Percentiles rank a stretch among this genome's conserved stretches.
Conservation (phyloP, 92 coral and sea anemone species). For the Zoanthus sansibaricus region DNA sequence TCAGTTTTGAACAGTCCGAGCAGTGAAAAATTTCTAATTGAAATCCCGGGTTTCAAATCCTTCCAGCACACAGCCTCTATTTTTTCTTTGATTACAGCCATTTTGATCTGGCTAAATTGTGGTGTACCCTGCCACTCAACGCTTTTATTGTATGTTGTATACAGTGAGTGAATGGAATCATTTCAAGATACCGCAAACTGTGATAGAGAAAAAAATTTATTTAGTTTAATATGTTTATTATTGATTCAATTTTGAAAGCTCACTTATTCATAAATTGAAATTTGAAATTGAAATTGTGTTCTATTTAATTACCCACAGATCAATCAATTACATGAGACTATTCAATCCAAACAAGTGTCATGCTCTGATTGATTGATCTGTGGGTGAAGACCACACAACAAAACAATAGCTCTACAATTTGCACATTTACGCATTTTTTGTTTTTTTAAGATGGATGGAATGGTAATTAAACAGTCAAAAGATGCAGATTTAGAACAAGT, state of each 20-base stretch:
- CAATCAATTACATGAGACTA: slow-evolving; percentile 23
- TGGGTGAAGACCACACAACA: slow-evolving; percentile 21
- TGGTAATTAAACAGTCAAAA: slow-evolving; percentile 19
- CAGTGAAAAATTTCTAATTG: slow-evolving; percentile 12
- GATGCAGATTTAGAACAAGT: slow-evolving; percentile 11
- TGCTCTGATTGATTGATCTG: slow-evolving; percentile 22
- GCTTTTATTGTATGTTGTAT: slow-evolving; percentile 9
- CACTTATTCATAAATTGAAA: slow-evolving; percentile 3
- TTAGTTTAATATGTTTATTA: slow-evolving; percentile 6
- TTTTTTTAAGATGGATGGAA: slow-evolving; percentile 23
- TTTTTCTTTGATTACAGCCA: slow-evolving; percentile 20
- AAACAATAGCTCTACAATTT: slow-evolving; percentile 27
- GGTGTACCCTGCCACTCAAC: slow-evolving; percentile 20
- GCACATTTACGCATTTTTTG: slow-evolving; percentile 15
- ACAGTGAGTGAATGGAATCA: slow-evolving; percentile 20
- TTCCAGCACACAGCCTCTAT: slow-evolving; percentile 13
- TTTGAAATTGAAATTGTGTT: slow-evolving; percentile 20
- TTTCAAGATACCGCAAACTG: slow-evolving; percentile 22
- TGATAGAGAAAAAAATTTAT: slow-evolving; percentile 12
- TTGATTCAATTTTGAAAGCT: slow-evolving; percentile 20
- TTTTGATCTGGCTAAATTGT: slow-evolving; percentile 30
- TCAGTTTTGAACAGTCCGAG: slow-evolving; percentile 19
- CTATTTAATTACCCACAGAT: slow-evolving; percentile 39
- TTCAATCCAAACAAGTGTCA: slow-evolving; percentile 16
- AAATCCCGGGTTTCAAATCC: slow-evolving; percentile 22